Conservation (phyloP, 2,888 invertebrate species). For the Pristionchus arcanus region DNA sequence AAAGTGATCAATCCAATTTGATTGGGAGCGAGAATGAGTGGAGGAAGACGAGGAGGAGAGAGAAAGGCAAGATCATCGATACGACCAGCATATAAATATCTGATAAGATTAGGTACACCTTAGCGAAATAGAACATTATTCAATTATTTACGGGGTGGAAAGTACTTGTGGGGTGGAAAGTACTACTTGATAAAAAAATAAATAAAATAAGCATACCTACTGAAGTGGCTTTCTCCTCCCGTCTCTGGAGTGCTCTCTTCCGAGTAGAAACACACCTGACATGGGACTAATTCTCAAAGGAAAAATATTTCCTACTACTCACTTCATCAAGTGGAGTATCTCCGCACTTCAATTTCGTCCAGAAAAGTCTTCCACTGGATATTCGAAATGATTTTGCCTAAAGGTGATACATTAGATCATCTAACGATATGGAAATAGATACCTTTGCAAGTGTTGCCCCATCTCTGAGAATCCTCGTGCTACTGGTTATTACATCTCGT, state of each 20-base stretch:
- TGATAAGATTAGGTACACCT: background rate
- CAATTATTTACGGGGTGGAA: background rate
- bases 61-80: conserved; percentile 49
- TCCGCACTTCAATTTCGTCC: conserved; percentile 54
- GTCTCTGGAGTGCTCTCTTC: conserved; percentile 10
- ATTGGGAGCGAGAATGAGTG: conserved; percentile 46
- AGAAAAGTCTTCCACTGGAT: conserved; percentile 31
- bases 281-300: background rate
- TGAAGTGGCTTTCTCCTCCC: conserved; percentile 51
- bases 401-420: background rate
- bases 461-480: conserved; percentile 43
- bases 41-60: conserved; percentile 49
- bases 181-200: background rate
- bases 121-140: background rate
- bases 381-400: conserved; percentile 49
- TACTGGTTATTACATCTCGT: conserved; percentile 49
- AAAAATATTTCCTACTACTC: background rate
- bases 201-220: conserved; percentile 44
- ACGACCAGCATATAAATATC: conserved; percentile 51
- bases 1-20: conserved; percentile 43
- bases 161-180: background rate
- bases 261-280: conserved; percentile 55
- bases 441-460: conserved; percentile 42
- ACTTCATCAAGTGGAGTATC: conserved; percentile 53
- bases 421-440: background rate